A percentile compares a stretch with the other conserved stretches of the same genome.
Evolutionary conservation across 37 sponge, comb jelly and placozoan species (phyloP).

Genomic region (Sycon ciliatum): DNA sequence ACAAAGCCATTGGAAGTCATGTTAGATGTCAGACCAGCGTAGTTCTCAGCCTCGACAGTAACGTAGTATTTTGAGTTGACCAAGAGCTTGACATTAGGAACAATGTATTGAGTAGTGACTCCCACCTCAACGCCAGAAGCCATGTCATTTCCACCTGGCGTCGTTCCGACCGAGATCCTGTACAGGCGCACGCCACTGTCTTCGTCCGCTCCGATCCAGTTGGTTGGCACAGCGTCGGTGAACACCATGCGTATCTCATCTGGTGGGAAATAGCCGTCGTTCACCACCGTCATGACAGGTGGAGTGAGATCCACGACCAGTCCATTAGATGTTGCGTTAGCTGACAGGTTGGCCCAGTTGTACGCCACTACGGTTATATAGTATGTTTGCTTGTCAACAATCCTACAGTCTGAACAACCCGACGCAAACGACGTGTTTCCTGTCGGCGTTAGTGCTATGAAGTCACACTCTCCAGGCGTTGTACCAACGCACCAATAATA

Average conservation of each 20-base stretch:
- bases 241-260: constrained; percentile 32
- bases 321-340: neutral
- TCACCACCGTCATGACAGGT: neutral
- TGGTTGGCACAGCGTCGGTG: neutral
- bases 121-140: constrained; percentile 30
- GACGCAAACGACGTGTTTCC: neutral
- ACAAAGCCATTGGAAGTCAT: constrained; percentile 45
- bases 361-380: neutral
- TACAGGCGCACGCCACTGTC: neutral
- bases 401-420: neutral
- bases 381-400: neutral
- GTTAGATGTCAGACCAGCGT: constrained; percentile 36
- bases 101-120: constrained; percentile 13
- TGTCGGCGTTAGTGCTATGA: neutral
- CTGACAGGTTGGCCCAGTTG: neutral
- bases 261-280: neutral
- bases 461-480: neutral
- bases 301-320: neutral
- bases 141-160: constrained; percentile 30
- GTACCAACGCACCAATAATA: constrained; percentile 8
- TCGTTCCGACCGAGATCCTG: neutral
- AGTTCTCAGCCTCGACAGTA: constrained; percentile 51
- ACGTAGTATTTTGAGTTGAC: constrained; percentile 59
- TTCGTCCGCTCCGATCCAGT: constrained; percentile 15
- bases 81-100: constrained; percentile 20